Evolutionary conservation across 2,888 invertebrate genomes (phyloP).

Genomic region (Conops quadrifasciatus): DNA sequence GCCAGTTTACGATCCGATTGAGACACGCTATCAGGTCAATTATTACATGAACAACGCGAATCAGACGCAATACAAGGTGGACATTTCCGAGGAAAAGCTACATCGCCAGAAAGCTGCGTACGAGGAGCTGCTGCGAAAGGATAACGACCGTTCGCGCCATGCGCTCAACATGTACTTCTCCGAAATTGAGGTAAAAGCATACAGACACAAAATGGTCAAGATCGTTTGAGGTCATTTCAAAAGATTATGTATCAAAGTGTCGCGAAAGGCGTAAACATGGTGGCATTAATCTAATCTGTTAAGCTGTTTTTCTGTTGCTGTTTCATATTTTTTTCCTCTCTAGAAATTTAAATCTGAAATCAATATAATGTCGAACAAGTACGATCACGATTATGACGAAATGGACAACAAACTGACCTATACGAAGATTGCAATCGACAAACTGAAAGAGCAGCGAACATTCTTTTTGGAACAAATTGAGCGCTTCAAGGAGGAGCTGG

Average conservation of each 20-base stretch:
- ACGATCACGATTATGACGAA: constrained; percentile 36
- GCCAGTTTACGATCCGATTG: constrained; percentile 42
- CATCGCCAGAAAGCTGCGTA: background rate
- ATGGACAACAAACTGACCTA: constrained; percentile 34
- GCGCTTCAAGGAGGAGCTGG: constrained; percentile 42
- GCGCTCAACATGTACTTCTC: constrained; percentile 11
- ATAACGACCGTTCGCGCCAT: constrained; percentile 26
- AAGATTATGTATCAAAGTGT: too few relatives aligned
- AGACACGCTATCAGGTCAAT: constrained; percentile 41
- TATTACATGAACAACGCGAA: constrained; percentile 32
- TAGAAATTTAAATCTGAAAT: constrained; percentile 40
- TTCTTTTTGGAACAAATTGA: constrained; percentile 39
- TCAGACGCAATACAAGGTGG: constrained; percentile 10
- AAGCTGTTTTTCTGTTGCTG: constrained; percentile 18
- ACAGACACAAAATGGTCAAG: too few relatives aligned
- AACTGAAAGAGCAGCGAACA: constrained; percentile 33
- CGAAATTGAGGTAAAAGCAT: constrained; percentile 38
- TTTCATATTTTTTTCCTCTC: constrained; percentile 17
- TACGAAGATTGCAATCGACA: constrained; percentile 38
- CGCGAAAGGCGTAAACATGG: too few relatives aligned
- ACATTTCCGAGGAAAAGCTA: background rate
- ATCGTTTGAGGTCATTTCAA: too few relatives aligned
- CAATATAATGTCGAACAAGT: constrained; percentile 31
- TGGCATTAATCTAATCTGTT: too few relatives aligned
- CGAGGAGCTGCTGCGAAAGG: background rate